Evolutionary conservation across 2,888 invertebrate genomes (phyloP).

Genomic region (Punctoribates punctum): DNA sequence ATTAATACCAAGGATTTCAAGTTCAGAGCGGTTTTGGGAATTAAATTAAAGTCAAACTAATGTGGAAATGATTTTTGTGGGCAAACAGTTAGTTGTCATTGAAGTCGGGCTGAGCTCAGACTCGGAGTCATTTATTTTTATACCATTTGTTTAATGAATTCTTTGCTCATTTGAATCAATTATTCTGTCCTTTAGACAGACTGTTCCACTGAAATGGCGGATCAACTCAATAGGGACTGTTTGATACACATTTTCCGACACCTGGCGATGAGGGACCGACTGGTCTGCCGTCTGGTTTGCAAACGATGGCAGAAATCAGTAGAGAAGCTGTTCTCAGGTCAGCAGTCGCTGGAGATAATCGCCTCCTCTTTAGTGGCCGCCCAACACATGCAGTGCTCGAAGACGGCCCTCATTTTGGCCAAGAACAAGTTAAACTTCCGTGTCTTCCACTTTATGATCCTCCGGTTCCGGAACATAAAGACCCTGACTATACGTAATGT

Average conservation of each 20-base stretch:
- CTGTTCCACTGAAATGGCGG: background rate
- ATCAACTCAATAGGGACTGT: constrained; percentile 31
- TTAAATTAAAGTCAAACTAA: background rate
- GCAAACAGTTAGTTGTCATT: background rate
- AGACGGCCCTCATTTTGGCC: constrained; percentile 24
- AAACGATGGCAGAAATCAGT: constrained; percentile 27
- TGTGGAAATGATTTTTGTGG: background rate
- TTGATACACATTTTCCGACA: constrained; percentile 30
- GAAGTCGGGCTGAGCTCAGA: background rate
- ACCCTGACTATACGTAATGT: constrained; percentile 27
- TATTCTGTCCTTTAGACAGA: background rate
- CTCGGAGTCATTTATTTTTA: background rate
- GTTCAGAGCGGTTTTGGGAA: background rate
- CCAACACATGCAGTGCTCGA: background rate
- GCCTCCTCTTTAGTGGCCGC: background rate
- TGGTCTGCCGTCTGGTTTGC: constrained; percentile 39
- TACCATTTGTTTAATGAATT: background rate
- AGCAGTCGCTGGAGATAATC: constrained; percentile 38
- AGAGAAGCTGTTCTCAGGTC: constrained; percentile 31
- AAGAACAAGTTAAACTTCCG: background rate
- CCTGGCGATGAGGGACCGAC: constrained; percentile 38
- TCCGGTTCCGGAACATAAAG: constrained; percentile 33
- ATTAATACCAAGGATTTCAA: background rate
- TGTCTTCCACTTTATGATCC: constrained; percentile 24
- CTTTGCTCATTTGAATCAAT: background rate